Evolutionary conservation across 35 echinoderm and acorn worm genomes (phyloP), one percentile per base, ranked within the genome.

Genomic region (Ophiothrix spiculata): DNA sequence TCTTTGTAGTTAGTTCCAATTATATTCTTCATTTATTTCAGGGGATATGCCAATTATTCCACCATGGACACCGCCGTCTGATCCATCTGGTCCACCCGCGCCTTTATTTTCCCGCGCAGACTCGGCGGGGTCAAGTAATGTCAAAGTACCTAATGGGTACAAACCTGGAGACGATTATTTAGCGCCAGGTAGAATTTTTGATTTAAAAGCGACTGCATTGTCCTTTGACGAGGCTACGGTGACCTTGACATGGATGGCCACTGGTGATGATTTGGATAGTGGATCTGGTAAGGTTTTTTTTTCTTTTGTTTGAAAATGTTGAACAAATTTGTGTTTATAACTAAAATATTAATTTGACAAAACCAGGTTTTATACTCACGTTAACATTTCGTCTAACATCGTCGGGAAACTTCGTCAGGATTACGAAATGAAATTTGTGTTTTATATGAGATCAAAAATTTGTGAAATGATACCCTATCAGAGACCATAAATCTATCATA

Each of bases 201-300:
- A 95, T 75, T 85, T 95, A 32, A 39, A 36, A 46, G 93, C 91
- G 13, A n/a, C 11, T 15, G 32, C 11, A 13, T 54, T 88, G 4
- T 82, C 60, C 1, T 86, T 90, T 25, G 87, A 90, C 23, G 6
- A 6, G 23, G 29, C 3, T 2, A 15, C 3, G 25, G 17, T 6
- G 17, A 6, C 23, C 29, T 69, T 4, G 17, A 15, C 2, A 25
- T 15, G 84, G 83, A 87, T 84, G 35, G 93, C 93, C 39, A 78
- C 88, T 17, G 93, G 93, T 17, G 88, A 87, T 74, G 84, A 95
- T 34, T 79, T 91, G 10, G 93, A 95, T 54, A n/a, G 32, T 38
- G 93, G 93, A 29, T 64, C 54, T 83, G 93, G 93, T 95, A 80
- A 37, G 41, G 3, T 2, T 69, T 76, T 34, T 23, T n/a, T n/a